Base-by-base conservation (phyloP, 2,797 vertebrate genomes). In the Neosalanx taihuensis region DNA sequence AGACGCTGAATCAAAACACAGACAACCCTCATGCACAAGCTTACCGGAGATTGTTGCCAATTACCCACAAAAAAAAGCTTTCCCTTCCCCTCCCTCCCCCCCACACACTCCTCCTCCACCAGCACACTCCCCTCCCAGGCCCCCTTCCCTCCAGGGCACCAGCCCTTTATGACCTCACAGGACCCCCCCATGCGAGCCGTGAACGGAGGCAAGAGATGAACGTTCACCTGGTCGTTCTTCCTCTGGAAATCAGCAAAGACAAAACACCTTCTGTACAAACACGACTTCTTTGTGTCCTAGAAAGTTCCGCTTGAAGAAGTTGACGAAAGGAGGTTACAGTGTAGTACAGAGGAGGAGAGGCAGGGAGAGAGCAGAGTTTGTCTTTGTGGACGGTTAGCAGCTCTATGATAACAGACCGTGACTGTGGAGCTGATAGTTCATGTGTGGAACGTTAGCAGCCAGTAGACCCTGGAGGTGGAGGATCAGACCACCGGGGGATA, bases 171-270 rank as follows among this genome's bases (percentile, higher is more conserved):
- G 73, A 63, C 37, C 15, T 33, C 12, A 1, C 63, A 37, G 26
- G 5, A 72, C 53, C 13, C 51, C 63, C 29, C 70, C 37, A 61
- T 30, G 13, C 61, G 53, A 33, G 51, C 64, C 10, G 70, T 53
- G 66, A 29, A 37, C 51, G 58, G 9, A 66, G 35, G 13, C 17
- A 51, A 64, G 35, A 9, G 35, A 9, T 7, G 10, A 37, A 37
- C 35, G 6, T 1, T 35, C n/a, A 23, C 20, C 10, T 10, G 17
- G 59, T 20, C 31, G 10, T n/a, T 72, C 66, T 69, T 65, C 26
- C 46, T 70, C 63, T 73, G 60, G 51, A 79, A 76, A 79, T 61
- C 59, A 41, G 70, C 56, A 73, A 63, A 72, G 67, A 46, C 68
- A 75, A 73, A 76, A 76, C 51, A 31, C 60, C 31, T 13, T n/a